phyloP scores from a whole-genome alignment of 2,113 vertebrate species.

The Oreochromis spilurus region DNA sequence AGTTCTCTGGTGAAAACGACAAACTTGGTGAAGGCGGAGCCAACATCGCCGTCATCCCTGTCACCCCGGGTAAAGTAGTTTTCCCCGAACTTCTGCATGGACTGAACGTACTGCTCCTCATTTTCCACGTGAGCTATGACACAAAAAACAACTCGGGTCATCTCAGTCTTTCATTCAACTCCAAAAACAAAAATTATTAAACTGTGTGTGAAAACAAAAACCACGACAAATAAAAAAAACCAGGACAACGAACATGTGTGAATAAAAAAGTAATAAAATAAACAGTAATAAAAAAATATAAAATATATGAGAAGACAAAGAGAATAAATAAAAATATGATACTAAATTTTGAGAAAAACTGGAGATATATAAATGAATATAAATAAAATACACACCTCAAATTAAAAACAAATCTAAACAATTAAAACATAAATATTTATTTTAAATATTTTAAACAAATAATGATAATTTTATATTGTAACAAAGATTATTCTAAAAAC shows the following conservation, averaged over 20 bases:
- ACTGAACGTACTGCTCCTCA: constrained; percentile 90
- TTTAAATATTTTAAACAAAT: neutral
- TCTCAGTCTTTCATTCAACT: neutral
- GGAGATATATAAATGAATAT: neutral
- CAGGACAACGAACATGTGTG: neutral
- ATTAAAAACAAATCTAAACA: neutral
- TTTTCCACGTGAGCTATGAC: constrained; percentile 87
- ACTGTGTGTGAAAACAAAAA: neutral
- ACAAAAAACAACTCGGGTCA: neutral
- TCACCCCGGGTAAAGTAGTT: constrained; percentile 83
- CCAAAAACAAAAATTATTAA: neutral
- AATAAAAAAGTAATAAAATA: neutral
- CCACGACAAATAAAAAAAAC: neutral
- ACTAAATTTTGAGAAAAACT: neutral
- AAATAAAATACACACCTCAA: neutral
- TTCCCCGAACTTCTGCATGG: constrained; percentile 90
- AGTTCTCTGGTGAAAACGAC: constrained; percentile 91
- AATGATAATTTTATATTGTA: neutral
- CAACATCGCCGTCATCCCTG: constrained; percentile 82
- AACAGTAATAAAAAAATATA: neutral
- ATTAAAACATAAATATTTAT: neutral
- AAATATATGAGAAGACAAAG: neutral
- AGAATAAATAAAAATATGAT: neutral
- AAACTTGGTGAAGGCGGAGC: constrained; percentile 87
- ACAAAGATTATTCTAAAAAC: neutral